A percentile compares a stretch with the other conserved stretches of the same genome.
Conservation (phyloP, 2,113 vertebrate genomes). For the Pelmatolapia mariae region DNA sequence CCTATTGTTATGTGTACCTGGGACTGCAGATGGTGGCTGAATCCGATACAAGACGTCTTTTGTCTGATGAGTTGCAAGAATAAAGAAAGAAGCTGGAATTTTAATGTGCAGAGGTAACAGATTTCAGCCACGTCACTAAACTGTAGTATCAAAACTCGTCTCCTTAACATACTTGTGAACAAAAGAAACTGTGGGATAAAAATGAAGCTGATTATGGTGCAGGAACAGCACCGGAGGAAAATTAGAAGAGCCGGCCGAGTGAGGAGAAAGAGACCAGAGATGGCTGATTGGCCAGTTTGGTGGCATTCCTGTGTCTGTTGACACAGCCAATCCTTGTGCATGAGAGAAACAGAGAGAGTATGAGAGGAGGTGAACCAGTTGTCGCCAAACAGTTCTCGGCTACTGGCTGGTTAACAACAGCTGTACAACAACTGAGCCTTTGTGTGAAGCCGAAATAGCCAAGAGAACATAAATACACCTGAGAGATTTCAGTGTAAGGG, state of each 20-base stretch:
- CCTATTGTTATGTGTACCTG: not conserved
- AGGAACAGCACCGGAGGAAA: not conserved
- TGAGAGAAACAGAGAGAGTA: not conserved
- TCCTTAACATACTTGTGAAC: not conserved
- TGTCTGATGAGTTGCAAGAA: not conserved
- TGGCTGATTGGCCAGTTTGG: slow-evolving; percentile 49
- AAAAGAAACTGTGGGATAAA: not conserved
- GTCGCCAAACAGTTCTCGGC: not conserved
- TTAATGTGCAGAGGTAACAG: not conserved
- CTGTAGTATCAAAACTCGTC: not conserved
- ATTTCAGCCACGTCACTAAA: not conserved
- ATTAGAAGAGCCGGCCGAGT: not conserved
- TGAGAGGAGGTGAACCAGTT: slow-evolving; percentile 5
- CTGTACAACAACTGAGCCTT: not conserved
- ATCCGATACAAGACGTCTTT: not conserved
- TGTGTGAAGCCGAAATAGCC: slow-evolving; percentile 8
- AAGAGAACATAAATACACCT: slow-evolving; percentile 10
- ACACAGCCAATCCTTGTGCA: slow-evolving; percentile 42
- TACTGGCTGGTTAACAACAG: not conserved
- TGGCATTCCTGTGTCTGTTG: slow-evolving; percentile 63
- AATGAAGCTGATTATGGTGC: not conserved
- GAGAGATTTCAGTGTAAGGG: not conserved
- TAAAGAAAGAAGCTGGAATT: not conserved
- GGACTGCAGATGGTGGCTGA: not conserved
- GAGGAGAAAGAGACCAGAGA: not conserved